phyloP scores from a whole-genome alignment of 2,797 vertebrate genomes.

The Meriones psammophilus region DNA sequence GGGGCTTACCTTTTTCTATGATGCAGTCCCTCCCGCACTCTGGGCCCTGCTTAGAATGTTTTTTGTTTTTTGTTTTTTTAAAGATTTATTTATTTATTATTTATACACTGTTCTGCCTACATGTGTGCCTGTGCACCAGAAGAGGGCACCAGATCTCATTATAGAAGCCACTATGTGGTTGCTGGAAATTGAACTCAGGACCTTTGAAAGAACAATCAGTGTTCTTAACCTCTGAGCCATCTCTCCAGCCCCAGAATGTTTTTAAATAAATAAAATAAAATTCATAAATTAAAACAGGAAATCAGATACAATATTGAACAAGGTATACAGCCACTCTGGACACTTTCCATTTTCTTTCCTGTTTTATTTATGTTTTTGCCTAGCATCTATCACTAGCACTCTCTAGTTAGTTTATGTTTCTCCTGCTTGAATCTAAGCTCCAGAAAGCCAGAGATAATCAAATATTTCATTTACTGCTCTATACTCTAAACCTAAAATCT shows the following conservation, averaged over 20 bases:
- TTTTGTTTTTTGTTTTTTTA: background rate
- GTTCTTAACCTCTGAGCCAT: too few relatives aligned
- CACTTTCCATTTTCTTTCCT: slow-evolving; percentile 50
- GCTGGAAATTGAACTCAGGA: too few relatives aligned
- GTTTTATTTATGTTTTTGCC: slow-evolving; percentile 40
- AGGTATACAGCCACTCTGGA: background rate
- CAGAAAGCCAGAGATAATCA: background rate
- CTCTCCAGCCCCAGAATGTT: background rate
- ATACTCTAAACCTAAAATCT: slow-evolving; percentile 23
- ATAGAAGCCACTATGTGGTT: too few relatives aligned
- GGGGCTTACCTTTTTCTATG: background rate
- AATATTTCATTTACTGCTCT: slow-evolving; percentile 13
- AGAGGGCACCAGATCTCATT: too few relatives aligned
- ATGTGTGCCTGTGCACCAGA: too few relatives aligned
- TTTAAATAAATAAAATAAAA: slow-evolving; percentile 29
- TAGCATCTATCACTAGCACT: background rate
- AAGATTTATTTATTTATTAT: too few relatives aligned
- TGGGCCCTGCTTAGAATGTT: background rate
- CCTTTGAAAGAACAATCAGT: too few relatives aligned
- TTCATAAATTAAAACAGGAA: slow-evolving; percentile 13
- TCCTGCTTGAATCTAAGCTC: background rate
- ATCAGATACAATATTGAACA: slow-evolving; percentile 39
- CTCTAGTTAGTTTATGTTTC: background rate
- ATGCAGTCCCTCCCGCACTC: background rate
- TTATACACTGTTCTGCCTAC: too few relatives aligned